Evolutionary conservation across 2,113 vertebrate species (phyloP).

Genomic region (Gallinago jamesoni): DNA sequence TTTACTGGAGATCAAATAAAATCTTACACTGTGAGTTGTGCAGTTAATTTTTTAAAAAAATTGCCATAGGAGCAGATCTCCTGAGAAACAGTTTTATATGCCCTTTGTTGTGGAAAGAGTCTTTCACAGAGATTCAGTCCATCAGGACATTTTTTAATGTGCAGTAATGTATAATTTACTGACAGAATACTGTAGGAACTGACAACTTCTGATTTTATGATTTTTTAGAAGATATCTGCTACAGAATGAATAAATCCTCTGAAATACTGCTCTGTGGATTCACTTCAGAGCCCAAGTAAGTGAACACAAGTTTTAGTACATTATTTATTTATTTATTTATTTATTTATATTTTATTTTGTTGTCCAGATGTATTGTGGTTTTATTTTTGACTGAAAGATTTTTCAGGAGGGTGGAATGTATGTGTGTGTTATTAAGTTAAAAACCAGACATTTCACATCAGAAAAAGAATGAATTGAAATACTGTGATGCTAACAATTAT

Average conservation of each 20-base stretch:
- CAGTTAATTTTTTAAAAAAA: background rate
- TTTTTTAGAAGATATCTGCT: conserved; percentile 72
- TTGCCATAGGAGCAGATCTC: background rate
- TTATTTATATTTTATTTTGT: background rate
- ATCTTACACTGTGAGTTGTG: background rate
- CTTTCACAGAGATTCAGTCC: background rate
- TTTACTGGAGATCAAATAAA: background rate
- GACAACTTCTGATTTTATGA: background rate
- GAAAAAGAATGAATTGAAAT: background rate
- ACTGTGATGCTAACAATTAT: background rate
- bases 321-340: background rate
- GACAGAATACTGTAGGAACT: background rate
- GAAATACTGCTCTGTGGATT: conserved; percentile 89
- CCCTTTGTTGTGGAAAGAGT: background rate
- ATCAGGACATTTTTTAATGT: background rate
- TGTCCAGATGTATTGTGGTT: background rate
- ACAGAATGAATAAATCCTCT: conserved; percentile 74
- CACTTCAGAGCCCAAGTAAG: conserved; percentile 82
- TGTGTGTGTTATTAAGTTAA: background rate
- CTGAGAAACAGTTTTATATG: background rate
- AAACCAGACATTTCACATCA: background rate
- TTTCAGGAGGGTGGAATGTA: background rate
- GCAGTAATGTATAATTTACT: background rate
- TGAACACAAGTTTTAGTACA: background rate
- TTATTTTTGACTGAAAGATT: background rate